Evolutionary conservation across 2,888 invertebrate species (phyloP), one percentile per base, ranked within the genome.

Genomic region (Bellardia bayeri): DNA sequence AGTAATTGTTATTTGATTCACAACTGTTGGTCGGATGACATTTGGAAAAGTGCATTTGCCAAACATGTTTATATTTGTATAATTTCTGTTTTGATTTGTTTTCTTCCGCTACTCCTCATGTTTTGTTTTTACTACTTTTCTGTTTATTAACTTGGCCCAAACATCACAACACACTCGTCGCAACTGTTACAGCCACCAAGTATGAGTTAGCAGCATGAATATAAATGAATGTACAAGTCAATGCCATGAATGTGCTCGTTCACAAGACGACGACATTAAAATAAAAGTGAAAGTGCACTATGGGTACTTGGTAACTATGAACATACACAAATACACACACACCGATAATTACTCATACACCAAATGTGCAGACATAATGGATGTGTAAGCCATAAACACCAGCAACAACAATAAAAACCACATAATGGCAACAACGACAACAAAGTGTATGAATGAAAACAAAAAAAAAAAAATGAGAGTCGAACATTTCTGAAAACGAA

Each of bases 271-370:
- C 13, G 40, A 71, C 58, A 82, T 74, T 56, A 63, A 74, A 40
- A 72, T 63, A 23, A 87, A 87, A 87, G 80, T 87, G 86, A 87
- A 87, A 87, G 86, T 83, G 75, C 69, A 80, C 71, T 81, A 72
- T 72, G 71, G 63, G 30, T 42, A 51, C 72, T 49, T 13, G 58
- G 40, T 63, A 71, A 16, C 30, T 66, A 56, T 61, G 79, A 58
- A 51, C 54, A 71, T 33, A 71, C n/a, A 58, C 63, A 63, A 51
- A 78, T 42, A 42, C 63, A 45, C 45, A 78, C 33, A 54, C 63
- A 45, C 45, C 16, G 45, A 40, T 82, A 81, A 81, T 81, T 81
- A 81, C 58, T 45, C 74, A 69, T 45, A 71, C 49, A 64, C 45
- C 11, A 14, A 56, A 72, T 61, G 56, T 72, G 66, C 16, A 64